Evolutionary conservation across 2,888 invertebrate genomes (phyloP).

Genomic region (Dasypolia templi): DNA sequence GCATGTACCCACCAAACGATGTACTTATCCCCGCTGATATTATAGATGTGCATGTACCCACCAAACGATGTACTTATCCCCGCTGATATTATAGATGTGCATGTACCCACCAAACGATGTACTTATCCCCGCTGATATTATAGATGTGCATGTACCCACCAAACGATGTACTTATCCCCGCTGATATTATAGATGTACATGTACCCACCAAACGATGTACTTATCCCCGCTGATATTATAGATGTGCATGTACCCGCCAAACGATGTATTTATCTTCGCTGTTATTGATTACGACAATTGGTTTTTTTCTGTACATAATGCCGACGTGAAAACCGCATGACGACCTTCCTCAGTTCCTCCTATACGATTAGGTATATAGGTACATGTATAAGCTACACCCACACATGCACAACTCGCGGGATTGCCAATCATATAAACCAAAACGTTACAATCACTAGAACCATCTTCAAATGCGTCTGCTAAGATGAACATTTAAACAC

Average conservation of each 20-base stretch:
- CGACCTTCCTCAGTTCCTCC: constrained; percentile 40
- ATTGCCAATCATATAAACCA: constrained; percentile 16
- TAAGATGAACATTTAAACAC: not conserved
- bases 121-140: not conserved
- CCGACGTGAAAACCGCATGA: constrained; percentile 34
- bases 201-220: not conserved
- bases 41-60: too few relatives aligned
- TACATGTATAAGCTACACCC: constrained; percentile 10
- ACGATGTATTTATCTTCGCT: constrained; percentile 3
- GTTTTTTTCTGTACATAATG: constrained; percentile 23
- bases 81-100: too few relatives aligned
- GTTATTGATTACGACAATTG: constrained; percentile 37
- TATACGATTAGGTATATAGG: too few relatives aligned
- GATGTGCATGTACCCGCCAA: too few relatives aligned
- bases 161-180: constrained; percentile 6
- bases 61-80: constrained; percentile 6
- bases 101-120: not conserved
- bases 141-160: not conserved
- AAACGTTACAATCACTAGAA: constrained; percentile 18
- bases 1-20: not conserved
- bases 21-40: constrained; percentile 2
- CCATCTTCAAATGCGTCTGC: not conserved
- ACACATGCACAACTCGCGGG: constrained; percentile 13
- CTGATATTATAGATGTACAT: too few relatives aligned
- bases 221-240: not conserved